A percentile compares a stretch with the other conserved stretches of the same genome.
Evolutionary conservation across 92 coral and sea anemone genomes (phyloP).

Genomic region (Pocillopora grandis): DNA sequence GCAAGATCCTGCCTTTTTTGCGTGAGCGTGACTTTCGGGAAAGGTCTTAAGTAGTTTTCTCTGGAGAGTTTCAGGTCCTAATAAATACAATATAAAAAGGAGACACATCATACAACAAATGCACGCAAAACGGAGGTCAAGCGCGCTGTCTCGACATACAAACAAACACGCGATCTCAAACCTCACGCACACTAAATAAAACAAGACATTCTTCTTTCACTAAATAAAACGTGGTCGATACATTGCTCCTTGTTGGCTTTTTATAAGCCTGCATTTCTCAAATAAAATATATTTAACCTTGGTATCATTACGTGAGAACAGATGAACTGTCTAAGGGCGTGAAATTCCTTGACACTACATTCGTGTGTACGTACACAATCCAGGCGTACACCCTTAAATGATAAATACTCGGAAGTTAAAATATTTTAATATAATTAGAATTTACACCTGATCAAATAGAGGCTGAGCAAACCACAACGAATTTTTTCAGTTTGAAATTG

Average conservation of each 20-base stretch:
- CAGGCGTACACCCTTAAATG: slow-evolving; percentile 12
- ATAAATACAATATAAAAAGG: slow-evolving; percentile 28
- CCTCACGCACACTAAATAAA: neutral
- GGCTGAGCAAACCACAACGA: slow-evolving; percentile 1
- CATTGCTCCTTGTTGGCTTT: neutral
- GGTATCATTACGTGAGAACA: slow-evolving; percentile 42
- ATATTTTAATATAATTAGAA: slow-evolving; percentile 32
- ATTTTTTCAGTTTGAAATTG: slow-evolving; percentile 7
- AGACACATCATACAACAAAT: slow-evolving; percentile 16
- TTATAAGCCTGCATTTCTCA: neutral
- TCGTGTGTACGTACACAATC: slow-evolving; percentile 39
- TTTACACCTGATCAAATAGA: slow-evolving; percentile 30
- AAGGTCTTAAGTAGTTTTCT: slow-evolving; percentile 43
- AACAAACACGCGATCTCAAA: slow-evolving; percentile 33
- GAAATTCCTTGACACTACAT: slow-evolving; percentile 28
- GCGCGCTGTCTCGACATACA: slow-evolving; percentile 21
- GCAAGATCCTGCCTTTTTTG: neutral
- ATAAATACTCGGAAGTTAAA: slow-evolving; percentile 40
- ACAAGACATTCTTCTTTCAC: slow-evolving; percentile 1
- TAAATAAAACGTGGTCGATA: slow-evolving; percentile 7
- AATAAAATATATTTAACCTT: slow-evolving; percentile 31
- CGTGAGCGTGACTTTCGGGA: slow-evolving; percentile 14
- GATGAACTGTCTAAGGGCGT: slow-evolving; percentile 42
- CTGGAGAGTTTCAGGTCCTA: slow-evolving; percentile 42
- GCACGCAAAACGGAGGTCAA: slow-evolving; percentile 43